Conservation (phyloP, 2,113 vertebrate species). For the Hippoglossus stenolepis region DNA sequence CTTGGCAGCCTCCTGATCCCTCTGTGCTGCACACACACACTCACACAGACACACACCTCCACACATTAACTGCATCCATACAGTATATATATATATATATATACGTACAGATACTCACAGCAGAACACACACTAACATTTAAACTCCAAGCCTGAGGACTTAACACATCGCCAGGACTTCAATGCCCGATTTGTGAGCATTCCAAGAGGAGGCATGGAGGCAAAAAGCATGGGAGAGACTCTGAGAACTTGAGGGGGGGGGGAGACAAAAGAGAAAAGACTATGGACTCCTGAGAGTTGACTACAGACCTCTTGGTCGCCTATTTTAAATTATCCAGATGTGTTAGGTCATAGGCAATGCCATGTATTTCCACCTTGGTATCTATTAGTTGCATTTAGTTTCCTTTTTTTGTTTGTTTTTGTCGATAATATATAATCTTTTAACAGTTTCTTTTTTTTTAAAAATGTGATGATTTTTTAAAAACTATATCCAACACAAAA, state of each 20-base stretch:
- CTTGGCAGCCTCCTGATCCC: slow-evolving; percentile 86
- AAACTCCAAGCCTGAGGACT: slow-evolving; percentile 71
- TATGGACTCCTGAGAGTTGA: slow-evolving; percentile 71
- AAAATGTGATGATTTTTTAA: slow-evolving; percentile 72
- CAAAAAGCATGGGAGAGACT: slow-evolving; percentile 57
- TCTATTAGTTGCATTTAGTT: slow-evolving; percentile 78
- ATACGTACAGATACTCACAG: slow-evolving; percentile 47
- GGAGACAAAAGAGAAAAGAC: slow-evolving; percentile 52
- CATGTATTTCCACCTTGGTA: slow-evolving; percentile 81
- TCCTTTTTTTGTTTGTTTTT: slow-evolving; percentile 59
- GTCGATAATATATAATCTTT: slow-evolving; percentile 80
- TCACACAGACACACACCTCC: slow-evolving; percentile 22
- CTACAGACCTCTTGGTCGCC: slow-evolving; percentile 74
- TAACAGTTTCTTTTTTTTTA: slow-evolving; percentile 69
- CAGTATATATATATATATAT: slow-evolving; percentile 23
- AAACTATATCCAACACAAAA: slow-evolving; percentile 51
- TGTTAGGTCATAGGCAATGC: slow-evolving; percentile 78
- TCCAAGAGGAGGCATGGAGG: slow-evolving; percentile 74
- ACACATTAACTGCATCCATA: slow-evolving; percentile 43
- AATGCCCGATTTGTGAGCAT: slow-evolving; percentile 77
- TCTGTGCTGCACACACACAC: slow-evolving; percentile 7
- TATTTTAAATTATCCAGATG: slow-evolving; percentile 79
- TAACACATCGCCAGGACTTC: slow-evolving; percentile 74
- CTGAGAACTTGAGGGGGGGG: slow-evolving; percentile 21
- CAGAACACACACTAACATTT: slow-evolving; percentile 71